phyloP scores from a whole-genome alignment of 1,140 invertebrate species.

The Platorchestia sp. region DNA sequence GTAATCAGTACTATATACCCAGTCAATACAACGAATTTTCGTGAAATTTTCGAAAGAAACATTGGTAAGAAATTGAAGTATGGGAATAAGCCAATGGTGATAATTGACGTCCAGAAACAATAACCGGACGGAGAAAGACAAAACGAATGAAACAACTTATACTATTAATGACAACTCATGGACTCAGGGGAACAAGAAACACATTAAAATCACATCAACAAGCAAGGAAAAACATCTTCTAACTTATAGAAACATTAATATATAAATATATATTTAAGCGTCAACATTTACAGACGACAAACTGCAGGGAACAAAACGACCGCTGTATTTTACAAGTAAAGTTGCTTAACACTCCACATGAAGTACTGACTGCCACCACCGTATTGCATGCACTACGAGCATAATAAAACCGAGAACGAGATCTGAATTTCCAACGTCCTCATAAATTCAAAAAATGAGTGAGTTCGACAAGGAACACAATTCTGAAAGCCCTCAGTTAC shows the following conservation, averaged over 20 bases:
- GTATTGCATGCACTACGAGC: background rate
- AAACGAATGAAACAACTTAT: background rate
- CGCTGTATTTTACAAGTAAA: background rate
- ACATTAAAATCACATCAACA: background rate
- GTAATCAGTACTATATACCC: background rate
- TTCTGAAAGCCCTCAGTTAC: background rate
- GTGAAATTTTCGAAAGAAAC: background rate
- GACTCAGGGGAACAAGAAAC: background rate
- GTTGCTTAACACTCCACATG: background rate
- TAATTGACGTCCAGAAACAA: background rate
- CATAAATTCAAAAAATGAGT: background rate
- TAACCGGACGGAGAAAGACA: background rate
- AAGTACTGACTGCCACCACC: background rate
- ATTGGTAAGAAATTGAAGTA: background rate
- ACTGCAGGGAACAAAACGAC: no score
- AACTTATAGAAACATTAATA: background rate
- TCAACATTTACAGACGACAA: background rate
- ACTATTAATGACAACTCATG: background rate
- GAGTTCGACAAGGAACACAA: background rate
- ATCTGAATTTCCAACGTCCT: background rate
- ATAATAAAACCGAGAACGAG: background rate
- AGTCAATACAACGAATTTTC: background rate
- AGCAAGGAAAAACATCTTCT: background rate
- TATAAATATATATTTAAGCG: background rate
- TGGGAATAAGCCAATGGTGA: background rate